phyloP scores from a whole-genome alignment of 2,888 invertebrate species.

The Osmoderma eremita region DNA sequence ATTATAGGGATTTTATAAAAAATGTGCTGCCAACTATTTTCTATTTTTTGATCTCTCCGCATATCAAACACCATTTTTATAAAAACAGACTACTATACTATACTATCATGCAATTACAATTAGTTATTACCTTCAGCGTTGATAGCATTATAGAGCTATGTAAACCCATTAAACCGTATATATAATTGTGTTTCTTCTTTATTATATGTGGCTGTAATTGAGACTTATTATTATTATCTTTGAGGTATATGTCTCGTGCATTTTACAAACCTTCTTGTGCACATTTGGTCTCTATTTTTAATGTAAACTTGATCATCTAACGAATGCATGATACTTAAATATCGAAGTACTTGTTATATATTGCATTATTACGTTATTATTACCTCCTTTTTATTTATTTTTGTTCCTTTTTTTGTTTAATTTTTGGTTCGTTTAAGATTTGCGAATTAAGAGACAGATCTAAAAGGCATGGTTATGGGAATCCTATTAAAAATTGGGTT shows the following conservation, averaged over 20 bases:
- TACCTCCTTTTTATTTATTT: conserved; percentile 25
- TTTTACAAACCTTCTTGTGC: conserved; percentile 40
- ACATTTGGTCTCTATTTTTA: conserved; percentile 41
- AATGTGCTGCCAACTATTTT: too few relatives aligned
- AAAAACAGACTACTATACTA: too few relatives aligned
- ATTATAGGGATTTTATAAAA: too few relatives aligned
- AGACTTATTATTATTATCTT: conserved; percentile 30
- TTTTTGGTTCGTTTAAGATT: conserved; percentile 35
- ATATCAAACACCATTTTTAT: too few relatives aligned
- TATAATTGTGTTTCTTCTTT: conserved; percentile 29
- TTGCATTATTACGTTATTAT: conserved; percentile 28
- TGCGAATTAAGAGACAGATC: conserved; percentile 32
- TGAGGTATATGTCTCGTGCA: conserved; percentile 39
- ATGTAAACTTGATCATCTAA: conserved; percentile 39
- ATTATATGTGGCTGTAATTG: conserved; percentile 38
- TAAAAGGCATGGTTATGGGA: conserved; percentile 41
- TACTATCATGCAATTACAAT: too few relatives aligned
- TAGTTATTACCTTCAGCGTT: too few relatives aligned
- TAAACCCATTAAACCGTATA: conserved; percentile 16
- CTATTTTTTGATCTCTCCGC: too few relatives aligned
- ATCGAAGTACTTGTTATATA: conserved; percentile 34
- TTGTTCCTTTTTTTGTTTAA: conserved; percentile 20
- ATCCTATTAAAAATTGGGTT: conserved; percentile 30
- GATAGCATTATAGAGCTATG: background rate
- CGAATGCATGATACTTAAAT: conserved; percentile 37